Evolutionary conservation across 2,113 vertebrate species (phyloP), one percentile per base, ranked within the genome.

Genomic region (Tupaia chinensis): DNA sequence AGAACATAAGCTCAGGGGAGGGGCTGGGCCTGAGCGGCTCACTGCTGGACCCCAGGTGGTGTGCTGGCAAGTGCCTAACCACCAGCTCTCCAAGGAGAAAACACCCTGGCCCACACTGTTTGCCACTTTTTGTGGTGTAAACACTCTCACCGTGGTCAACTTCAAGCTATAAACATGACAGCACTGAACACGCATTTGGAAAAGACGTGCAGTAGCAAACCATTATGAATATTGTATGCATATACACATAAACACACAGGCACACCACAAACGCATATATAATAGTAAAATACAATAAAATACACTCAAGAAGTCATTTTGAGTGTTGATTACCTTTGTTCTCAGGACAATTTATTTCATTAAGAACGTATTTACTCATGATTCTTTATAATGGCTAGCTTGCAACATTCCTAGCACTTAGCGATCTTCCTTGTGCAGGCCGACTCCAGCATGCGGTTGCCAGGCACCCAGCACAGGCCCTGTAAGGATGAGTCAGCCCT

Each of bases 141-240:
- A 27, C 20, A 23, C 7, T n/a, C 90, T 86, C 53, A 13, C 20
- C 29, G 0, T 7, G 12, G 58, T 54, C 76, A 9, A 9, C 53
- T 63, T 58, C 44, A 70, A 56, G 66, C 23, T 53, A 66, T 44
- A 58, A 16, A 29, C n/a, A 9, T 9, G 17, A 53, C 58, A 29
- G 54, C 72, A 16, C 81, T 60, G 63, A 80, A 44, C 80, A 80
- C 4, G 22, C 20, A 25, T 1, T 56, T 53, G 20, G 32, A 25
- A 80, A 17, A 20, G 20, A 25, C 1, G 22, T 8, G 9, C 9
- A 20, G 0, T 7, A 65, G 25, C 78, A 58, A 44, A 11, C 22
- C 29, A 19, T 1, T 10, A 32, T 2, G 7, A 9, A 22, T 1
- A 0, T 34, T 2, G 53, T 4, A 29, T 25, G n/a, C 61, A n/a